Evolutionary conservation across 2,113 vertebrate species (phyloP).

Genomic region (Petroica traversi): DNA sequence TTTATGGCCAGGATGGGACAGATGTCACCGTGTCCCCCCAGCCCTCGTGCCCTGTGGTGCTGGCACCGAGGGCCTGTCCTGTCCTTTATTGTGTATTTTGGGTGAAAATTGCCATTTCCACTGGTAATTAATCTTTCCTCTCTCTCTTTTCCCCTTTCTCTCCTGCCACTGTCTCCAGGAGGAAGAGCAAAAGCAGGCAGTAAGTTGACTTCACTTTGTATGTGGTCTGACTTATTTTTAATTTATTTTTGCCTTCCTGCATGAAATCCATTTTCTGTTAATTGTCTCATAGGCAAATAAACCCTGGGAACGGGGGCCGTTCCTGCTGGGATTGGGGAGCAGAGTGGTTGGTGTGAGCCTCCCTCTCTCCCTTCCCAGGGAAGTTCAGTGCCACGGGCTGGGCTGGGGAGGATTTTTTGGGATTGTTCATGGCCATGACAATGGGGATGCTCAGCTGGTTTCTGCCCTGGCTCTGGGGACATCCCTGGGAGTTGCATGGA

Average conservation of each 20-base stretch:
- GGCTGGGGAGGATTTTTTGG: not conserved
- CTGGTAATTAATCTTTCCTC: constrained; percentile 39
- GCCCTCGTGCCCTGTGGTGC: not conserved
- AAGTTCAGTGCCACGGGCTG: not conserved
- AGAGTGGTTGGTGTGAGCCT: not conserved
- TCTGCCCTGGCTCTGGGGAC: not conserved
- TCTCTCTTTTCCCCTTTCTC: constrained; percentile 56
- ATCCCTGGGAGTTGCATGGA: not conserved
- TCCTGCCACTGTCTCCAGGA: constrained; percentile 78
- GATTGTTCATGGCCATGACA: not conserved
- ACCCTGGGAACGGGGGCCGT: not conserved
- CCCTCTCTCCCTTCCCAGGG: not conserved
- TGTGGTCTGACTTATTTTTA: not conserved
- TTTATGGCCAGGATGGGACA: not conserved
- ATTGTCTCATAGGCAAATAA: not conserved
- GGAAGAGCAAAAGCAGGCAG: constrained; percentile 95
- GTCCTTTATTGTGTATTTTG: not conserved
- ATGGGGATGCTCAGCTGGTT: not conserved
- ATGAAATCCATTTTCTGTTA: constrained; percentile 9
- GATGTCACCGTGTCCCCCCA: not conserved
- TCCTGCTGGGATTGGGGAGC: not conserved
- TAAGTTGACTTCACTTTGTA: constrained; percentile 77
- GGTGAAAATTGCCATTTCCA: not conserved
- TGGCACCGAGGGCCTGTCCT: not conserved
- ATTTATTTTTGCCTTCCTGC: not conserved